Evolutionary conservation across 2,888 invertebrate genomes (phyloP).

Genomic region (Amphipyra berbera): DNA sequence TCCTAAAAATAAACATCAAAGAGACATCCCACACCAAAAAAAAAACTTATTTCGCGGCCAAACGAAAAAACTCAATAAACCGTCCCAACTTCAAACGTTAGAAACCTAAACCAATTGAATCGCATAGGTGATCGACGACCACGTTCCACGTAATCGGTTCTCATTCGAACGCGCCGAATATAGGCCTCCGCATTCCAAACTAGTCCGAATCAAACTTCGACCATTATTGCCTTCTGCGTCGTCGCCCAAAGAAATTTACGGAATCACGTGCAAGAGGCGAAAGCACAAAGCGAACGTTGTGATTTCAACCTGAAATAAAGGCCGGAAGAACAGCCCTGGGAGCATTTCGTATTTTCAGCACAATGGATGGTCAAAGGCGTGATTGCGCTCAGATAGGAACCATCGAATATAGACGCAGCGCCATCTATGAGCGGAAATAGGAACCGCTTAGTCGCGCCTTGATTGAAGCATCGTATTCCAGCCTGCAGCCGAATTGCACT

Average conservation of each 20-base stretch:
- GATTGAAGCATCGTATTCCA: constrained; percentile 66
- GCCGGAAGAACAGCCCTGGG: constrained; percentile 74
- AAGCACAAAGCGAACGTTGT: constrained; percentile 69
- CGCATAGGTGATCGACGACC: constrained; percentile 50
- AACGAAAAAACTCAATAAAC: constrained; percentile 48
- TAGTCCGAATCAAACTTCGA: constrained; percentile 67
- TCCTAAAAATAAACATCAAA: too few species aligned
- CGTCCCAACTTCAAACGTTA: constrained; percentile 44
- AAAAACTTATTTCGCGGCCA: constrained; percentile 8
- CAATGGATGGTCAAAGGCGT: constrained; percentile 73
- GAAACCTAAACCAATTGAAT: constrained; percentile 53
- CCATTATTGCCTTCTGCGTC: constrained; percentile 82
- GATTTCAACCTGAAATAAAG: constrained; percentile 72
- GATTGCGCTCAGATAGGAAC: constrained; percentile 77
- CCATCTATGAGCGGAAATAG: constrained; percentile 86
- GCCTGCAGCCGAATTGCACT: constrained; percentile 55
- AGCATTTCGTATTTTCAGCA: constrained; percentile 68
- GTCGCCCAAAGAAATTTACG: constrained; percentile 79
- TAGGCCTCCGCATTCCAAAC: constrained; percentile 61
- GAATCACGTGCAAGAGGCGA: constrained; percentile 64
- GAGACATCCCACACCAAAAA: constrained; percentile 3
- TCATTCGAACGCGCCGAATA: constrained; percentile 54
- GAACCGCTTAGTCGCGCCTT: constrained; percentile 79
- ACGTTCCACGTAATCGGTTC: constrained; percentile 46
- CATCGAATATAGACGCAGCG: constrained; percentile 68